A percentile compares a stretch with the other conserved stretches of the same genome.
Evolutionary conservation across 2,797 vertebrate genomes (phyloP).

Genomic region (Cuniculus paca): DNA sequence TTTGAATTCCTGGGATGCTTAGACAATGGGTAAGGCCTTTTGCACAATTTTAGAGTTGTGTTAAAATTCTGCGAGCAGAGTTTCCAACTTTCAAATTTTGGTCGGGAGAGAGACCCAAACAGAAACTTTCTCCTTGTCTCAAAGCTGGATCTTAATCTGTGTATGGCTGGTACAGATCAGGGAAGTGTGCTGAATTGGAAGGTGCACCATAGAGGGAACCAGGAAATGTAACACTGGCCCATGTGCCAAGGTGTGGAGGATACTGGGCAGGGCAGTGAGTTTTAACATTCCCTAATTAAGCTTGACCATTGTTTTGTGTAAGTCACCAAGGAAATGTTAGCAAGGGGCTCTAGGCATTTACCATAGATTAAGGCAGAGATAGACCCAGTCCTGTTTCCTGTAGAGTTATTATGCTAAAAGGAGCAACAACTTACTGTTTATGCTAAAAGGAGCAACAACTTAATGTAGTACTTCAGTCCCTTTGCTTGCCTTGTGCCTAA

Average conservation of each 20-base stretch:
- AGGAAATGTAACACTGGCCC: background rate
- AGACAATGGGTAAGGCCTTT: background rate
- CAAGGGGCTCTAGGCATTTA: background rate
- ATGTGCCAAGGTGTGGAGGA: background rate
- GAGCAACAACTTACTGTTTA: background rate
- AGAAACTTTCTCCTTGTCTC: background rate
- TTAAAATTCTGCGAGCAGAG: background rate
- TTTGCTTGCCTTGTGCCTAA: slow-evolving; percentile 18
- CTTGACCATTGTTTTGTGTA: slow-evolving; percentile 14
- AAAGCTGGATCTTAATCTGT: background rate
- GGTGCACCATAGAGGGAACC: background rate
- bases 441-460: background rate
- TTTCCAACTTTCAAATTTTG: slow-evolving; percentile 37
- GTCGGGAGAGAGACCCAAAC: background rate
- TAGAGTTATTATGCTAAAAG: background rate
- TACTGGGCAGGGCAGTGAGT: background rate
- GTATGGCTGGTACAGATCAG: background rate
- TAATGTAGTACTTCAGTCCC: background rate
- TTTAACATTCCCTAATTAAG: background rate
- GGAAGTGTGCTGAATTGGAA: background rate
- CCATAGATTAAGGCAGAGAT: background rate
- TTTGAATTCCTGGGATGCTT: background rate
- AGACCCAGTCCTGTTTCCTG: background rate
- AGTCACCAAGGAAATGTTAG: background rate
- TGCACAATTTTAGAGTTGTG: background rate